Evolutionary conservation across 2,113 vertebrate genomes (phyloP), one percentile per base, ranked within the genome.

Genomic region (Felis catus): DNA sequence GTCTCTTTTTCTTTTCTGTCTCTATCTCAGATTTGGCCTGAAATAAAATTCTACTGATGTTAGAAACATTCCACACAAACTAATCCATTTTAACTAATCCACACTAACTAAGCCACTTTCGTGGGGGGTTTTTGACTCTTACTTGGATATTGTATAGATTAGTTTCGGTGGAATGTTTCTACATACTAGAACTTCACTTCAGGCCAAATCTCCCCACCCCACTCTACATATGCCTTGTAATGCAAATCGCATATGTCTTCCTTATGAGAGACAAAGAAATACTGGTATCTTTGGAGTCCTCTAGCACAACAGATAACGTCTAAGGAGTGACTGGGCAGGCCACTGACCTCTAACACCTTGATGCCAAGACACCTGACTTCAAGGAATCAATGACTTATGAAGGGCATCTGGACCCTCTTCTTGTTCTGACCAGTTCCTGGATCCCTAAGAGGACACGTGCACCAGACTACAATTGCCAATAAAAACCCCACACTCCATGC

Each of bases 11-110:
- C 61, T 86, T 85, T 93, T 85, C 82, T 89, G 36, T 87, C 63
- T 97, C 78, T 87, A 36, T 86, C 48, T 91, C 65, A 95, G 78
- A 93, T 92, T 81, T 96, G 74, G 16, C 21, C 83, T 87, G 23
- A 84, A 94, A 36, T 89, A 86, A 97, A 92, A 61, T 88, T 94
- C 79, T 94, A 97, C 5, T 5, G 58, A 93, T 29, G 3, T 10
- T 41, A 96, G 41, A 92, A 83, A 93, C 73, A 86, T 14, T 31
- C 36, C 65, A 96, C 19, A 80, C 3, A 93, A 93, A 83, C 70
- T 84, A 55, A 53, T 11, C 21, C 31, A 92, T 71, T 74, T 73
- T 61, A 61, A 61, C 58, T 73, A 73, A 41, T 41, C 13, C 41
- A 76, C 73, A 45, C 73, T 76, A 76, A 45, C 73, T 76, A 76